phyloP scores from a whole-genome alignment of 2,888 invertebrate genomes.

The Digitonthophagus gazella region DNA sequence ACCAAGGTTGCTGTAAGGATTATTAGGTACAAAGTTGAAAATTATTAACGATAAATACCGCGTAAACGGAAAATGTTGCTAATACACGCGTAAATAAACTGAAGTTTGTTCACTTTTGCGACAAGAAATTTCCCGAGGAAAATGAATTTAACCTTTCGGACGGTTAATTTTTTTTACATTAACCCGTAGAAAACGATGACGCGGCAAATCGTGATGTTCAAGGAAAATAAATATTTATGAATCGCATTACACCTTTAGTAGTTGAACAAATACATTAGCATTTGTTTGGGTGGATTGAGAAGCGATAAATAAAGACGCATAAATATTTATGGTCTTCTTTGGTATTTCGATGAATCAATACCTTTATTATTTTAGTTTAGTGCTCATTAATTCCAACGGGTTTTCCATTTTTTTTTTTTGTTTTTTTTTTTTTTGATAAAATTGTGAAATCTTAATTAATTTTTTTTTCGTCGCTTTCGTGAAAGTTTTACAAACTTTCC shows the following conservation, averaged over 20 bases:
- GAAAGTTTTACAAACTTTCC: no score
- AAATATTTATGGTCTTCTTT: not conserved
- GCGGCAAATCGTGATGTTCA: slow-evolving; percentile 3
- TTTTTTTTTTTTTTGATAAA: not conserved
- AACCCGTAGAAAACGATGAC: slow-evolving; percentile 4
- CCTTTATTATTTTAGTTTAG: not conserved
- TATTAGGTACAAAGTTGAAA: not conserved
- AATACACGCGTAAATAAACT: no score
- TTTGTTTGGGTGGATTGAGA: slow-evolving; percentile 5
- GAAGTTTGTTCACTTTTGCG: no score
- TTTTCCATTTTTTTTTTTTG: not conserved
- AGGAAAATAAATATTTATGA: slow-evolving; percentile 15
- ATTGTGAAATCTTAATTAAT: not conserved
- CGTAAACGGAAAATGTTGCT: not conserved
- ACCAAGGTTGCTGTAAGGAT: not conserved
- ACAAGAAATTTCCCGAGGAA: not conserved
- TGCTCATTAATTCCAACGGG: not conserved
- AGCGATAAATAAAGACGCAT: not conserved
- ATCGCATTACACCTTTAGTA: slow-evolving; percentile 15
- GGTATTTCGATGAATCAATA: not conserved
- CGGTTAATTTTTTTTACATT: not conserved
- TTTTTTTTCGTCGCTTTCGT: no score
- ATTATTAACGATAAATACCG: not conserved
- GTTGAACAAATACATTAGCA: slow-evolving; percentile 9
- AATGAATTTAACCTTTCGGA: not conserved